These are phyloP conservation scores for Scolopax rusticola DNA, from an alignment of 2,797 vertebrate genomes.

Conservation along the genomic window DNA sequence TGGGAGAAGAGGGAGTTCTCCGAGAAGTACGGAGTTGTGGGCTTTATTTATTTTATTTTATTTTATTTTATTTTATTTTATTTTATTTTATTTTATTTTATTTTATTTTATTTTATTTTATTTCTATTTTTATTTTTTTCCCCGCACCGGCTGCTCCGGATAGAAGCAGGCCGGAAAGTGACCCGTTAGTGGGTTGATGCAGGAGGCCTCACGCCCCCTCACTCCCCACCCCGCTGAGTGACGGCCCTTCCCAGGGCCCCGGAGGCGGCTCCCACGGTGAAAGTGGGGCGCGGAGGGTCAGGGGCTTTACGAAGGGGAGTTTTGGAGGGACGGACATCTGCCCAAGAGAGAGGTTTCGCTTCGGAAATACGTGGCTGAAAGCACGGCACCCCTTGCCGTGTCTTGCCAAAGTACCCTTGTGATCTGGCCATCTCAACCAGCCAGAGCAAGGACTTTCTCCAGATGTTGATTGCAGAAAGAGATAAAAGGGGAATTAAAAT, in stretches of 20 bases:
- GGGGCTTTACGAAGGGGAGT: background rate
- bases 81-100: too few relatives aligned
- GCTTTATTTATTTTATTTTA: too few relatives aligned
- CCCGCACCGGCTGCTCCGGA: background rate
- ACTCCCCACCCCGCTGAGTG: fast-evolving
- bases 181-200: background rate
- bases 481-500: conserved; percentile 32
- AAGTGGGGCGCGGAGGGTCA: background rate
- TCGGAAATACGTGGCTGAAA: background rate
- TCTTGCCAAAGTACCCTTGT: background rate
- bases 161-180: background rate
- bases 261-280: fast-evolving
- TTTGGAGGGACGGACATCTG: background rate
- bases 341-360: background rate
- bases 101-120: too few relatives aligned
- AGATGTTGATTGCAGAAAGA: conserved; percentile 21
- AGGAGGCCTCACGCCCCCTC: fast-evolving
- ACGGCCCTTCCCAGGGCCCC: background rate
- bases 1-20: background rate
- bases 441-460: background rate
- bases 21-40: fast-evolving
- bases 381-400: fast-evolving
- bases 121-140: too few relatives aligned
- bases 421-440: background rate
- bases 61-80: too few relatives aligned